Base-by-base conservation (phyloP, 2,888 invertebrate species). In the Hydrotaea diabolus region DNA sequence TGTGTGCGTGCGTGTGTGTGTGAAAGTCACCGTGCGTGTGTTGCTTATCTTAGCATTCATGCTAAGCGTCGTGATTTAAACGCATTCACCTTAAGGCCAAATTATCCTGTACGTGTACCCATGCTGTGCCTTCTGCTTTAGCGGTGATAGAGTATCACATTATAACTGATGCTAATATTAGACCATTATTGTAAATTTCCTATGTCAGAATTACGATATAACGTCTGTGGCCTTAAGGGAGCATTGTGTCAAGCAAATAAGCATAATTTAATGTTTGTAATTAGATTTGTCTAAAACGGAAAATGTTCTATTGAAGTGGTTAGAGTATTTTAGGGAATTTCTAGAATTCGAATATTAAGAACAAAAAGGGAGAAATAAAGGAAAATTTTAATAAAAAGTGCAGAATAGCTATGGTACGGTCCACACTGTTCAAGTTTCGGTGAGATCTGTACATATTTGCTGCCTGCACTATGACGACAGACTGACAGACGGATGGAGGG, bases 131-230 rank as follows among this genome's bases (percentile, higher is more conserved):
- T 23, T 15, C 49, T 21, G 53, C 4, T 17, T 53, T 15, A n/a
- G 59, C 23, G 13, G 59, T 15, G 21, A 21, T 49, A 55, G 64
- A 17, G 21, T 43, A 43, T 39, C 19, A 17, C 21, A 17, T 31
- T 66, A 39, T 43, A 66, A 43, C 19, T 66, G 43, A 66, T 39
- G 66, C 43, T 66, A 9, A 66, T 66, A 17, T 13, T 4, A 64
- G 36, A 9, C 8, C 43, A 66, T 39, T 17, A 43, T 19, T 39
- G 43, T 19, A 66, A 43, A 66, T 39, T 39, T 21, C 66, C 43
- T 17, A 66, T 66, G 31, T 43, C 43, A 21, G 21, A 66, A 19
- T 39, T 59, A 9, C 43, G 36, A n/a, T 13, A 66, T 9, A 64
- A 7, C 39, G 43, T 66, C 66, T 66, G 43, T 7, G 15, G 43